These are phyloP conservation scores for Elephantulus edwardii DNA, from an alignment of 2,113 vertebrate species.

Conservation along the genomic window DNA sequence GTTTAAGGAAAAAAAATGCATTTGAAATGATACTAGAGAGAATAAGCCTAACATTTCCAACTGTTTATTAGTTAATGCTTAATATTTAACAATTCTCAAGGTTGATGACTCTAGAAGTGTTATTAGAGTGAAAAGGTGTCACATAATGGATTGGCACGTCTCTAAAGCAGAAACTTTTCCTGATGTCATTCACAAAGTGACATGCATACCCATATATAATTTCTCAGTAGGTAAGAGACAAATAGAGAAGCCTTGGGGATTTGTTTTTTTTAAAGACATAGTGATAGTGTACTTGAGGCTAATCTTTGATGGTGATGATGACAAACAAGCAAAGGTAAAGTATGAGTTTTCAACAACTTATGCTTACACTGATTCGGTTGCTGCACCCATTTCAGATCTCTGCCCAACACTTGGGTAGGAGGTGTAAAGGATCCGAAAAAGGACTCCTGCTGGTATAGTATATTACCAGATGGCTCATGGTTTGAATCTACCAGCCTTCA, in stretches of 20 bases:
- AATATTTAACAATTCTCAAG: slow-evolving; percentile 53
- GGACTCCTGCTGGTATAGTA: no score
- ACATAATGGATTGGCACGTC: slow-evolving; percentile 31
- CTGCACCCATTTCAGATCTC: not conserved
- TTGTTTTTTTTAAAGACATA: slow-evolving; percentile 18
- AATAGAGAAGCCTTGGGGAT: not conserved
- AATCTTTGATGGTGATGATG: not conserved
- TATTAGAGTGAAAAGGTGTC: slow-evolving; percentile 41
- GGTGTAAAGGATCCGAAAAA: no score
- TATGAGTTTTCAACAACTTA: not conserved
- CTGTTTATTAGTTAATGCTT: slow-evolving; percentile 30
- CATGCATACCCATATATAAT: not conserved
- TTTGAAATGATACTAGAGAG: slow-evolving; percentile 59
- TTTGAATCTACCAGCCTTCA: no score
- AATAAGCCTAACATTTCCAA: slow-evolving; percentile 59
- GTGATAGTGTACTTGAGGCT: not conserved
- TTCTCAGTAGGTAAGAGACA: slow-evolving; percentile 32
- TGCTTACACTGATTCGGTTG: not conserved
- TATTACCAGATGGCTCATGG: no score
- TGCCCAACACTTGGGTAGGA: slow-evolving; percentile 14
- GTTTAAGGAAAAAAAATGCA: slow-evolving; percentile 56
- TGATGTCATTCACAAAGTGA: not conserved
- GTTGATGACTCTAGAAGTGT: slow-evolving; percentile 42
- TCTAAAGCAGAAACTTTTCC: slow-evolving; percentile 3
- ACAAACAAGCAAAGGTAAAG: not conserved